These are phyloP conservation scores for Notiomystis cincta DNA, from an alignment of 2,113 vertebrate species.

Conservation along the genomic window DNA sequence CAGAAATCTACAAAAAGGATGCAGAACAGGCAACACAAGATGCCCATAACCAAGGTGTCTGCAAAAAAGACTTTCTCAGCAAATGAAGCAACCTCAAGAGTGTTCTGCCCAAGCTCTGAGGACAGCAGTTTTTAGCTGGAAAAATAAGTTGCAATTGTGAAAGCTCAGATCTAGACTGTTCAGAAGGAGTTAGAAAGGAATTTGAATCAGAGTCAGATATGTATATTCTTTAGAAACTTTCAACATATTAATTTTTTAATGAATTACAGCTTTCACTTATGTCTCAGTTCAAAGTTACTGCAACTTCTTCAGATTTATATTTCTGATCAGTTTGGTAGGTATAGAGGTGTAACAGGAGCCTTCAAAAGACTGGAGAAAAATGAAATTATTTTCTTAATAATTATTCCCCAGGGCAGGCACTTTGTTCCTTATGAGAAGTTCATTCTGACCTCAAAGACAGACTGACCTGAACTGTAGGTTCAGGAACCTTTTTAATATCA, in stretches of 20 bases:
- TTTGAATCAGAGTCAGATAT: not conserved
- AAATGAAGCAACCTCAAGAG: not conserved
- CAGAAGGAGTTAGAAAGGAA: not conserved
- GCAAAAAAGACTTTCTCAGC: not conserved
- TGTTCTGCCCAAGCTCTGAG: not conserved
- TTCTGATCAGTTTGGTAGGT: not conserved
- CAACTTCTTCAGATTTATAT: not conserved
- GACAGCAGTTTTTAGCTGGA: not conserved
- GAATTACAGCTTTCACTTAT: not conserved
- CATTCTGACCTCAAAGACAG: not conserved
- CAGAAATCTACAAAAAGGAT: not conserved
- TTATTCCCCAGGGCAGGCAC: not conserved
- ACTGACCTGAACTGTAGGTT: not conserved
- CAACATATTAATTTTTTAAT: not conserved
- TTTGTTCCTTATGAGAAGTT: not conserved
- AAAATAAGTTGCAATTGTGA: not conserved
- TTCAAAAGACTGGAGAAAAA: not conserved
- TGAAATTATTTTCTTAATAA: not conserved
- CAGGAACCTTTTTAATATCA: not conserved
- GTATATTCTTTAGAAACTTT: not conserved
- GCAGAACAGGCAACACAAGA: rapidly evolving
- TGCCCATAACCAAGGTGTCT: not conserved
- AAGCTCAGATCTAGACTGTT: not conserved
- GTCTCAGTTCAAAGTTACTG: not conserved
- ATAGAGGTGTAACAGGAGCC: not conserved